Base-by-base conservation (phyloP, 2,113 vertebrate genomes). In the Electrona antarctica region DNA sequence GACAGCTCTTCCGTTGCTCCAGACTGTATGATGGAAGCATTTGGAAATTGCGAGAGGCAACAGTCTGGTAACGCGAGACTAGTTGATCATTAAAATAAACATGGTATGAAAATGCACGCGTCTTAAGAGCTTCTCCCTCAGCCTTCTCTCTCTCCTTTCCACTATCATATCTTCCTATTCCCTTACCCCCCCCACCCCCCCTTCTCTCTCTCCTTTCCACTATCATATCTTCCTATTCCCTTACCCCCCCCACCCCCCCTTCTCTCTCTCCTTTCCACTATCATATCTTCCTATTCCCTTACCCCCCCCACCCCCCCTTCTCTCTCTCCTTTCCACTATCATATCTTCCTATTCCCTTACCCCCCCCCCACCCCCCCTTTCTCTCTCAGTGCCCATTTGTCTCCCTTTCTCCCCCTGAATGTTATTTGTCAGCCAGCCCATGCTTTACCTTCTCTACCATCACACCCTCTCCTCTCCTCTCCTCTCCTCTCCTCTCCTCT, bases 191-290 rank as follows among this genome's bases (percentile, higher is more conserved):
- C 41, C 8, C 13, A 12, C 48, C 13, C 13, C 10, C 21, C 56
- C 7, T 45, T 29, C 48, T 15, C 15, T 70, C 56, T 51, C 57
- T 77, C 48, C 21, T 21, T 0, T 7, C 74, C 11, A 76, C 83
- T 81, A 76, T 82, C 77, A 80, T 80, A 55, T 65, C 58, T 72
- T 64, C 67, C 59, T 76, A 55, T 67, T 41, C 59, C 10, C 69
- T 1, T 12, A 47, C 33, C 67, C 60, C 33, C 14, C 29, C 68
- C 48, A 60, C 48, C 47, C 75, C 13, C 52, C 47, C 28, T 52
- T 59, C n/a, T 71, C 71, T 73, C 29, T 75, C 66, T 59, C 15
- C 21, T 21, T 0, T 7, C 74, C 11, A 76, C 83, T 81, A 76
- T 82, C 77, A 80, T 80, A 55, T 65, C 58, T 72, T 64, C 67